Evolutionary conservation across 2,888 invertebrate species (phyloP).

Genomic region (Dilophus febrilis): DNA sequence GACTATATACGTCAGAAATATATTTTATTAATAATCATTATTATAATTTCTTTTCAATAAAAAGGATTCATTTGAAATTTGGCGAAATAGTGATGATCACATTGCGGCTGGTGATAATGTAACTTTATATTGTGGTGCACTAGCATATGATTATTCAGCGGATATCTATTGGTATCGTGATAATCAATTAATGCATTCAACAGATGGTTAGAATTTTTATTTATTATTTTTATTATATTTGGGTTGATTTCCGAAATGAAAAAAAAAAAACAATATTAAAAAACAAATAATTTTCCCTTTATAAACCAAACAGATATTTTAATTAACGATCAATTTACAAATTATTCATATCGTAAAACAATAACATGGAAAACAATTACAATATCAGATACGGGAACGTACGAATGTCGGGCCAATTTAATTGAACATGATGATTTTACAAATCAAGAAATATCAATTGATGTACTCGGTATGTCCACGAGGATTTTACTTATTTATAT

Average conservation of each 20-base stretch:
- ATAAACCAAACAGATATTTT: slow-evolving; percentile 14
- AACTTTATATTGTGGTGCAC: slow-evolving; percentile 38
- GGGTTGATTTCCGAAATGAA: too few species aligned
- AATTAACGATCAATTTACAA: slow-evolving; percentile 14
- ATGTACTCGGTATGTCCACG: slow-evolving; percentile 2
- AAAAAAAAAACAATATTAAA: too few species aligned
- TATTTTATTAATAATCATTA: too few species aligned
- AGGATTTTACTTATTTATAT: neutral
- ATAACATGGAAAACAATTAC: slow-evolving; percentile 24
- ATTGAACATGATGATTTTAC: slow-evolving; percentile 22
- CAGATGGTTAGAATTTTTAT: neutral
- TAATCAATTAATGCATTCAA: slow-evolving; percentile 13
- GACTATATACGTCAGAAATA: too few species aligned
- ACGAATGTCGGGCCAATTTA: slow-evolving; percentile 25
- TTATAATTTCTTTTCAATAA: neutral
- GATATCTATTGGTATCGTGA: slow-evolving; percentile 34
- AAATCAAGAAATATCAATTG: neutral
- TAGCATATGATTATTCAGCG: slow-evolving; percentile 34
- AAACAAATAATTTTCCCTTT: too few species aligned
- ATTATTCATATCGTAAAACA: slow-evolving; percentile 24
- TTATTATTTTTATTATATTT: too few species aligned
- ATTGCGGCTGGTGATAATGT: slow-evolving; percentile 38
- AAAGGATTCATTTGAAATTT: slow-evolving; percentile 24
- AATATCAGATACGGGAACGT: slow-evolving; percentile 25
- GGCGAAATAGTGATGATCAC: slow-evolving; percentile 17